phyloP scores from a whole-genome alignment of 2,888 invertebrate species.

The Dolomedes plantarius region DNA sequence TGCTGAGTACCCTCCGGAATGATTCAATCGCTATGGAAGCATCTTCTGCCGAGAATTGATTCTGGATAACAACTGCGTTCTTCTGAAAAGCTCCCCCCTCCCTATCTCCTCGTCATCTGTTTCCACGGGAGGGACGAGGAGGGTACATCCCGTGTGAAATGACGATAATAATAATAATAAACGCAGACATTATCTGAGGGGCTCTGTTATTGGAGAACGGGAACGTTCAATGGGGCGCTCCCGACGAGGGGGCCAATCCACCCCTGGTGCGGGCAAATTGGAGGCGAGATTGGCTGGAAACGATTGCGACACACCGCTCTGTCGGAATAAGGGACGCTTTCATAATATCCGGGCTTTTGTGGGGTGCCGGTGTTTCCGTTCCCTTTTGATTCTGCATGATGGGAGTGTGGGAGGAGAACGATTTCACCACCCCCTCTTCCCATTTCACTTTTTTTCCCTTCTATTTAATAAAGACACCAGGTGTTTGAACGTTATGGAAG shows the following conservation, averaged over 20 bases:
- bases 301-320: background rate
- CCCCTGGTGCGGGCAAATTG: slow-evolving; percentile 59
- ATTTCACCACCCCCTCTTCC: too few species aligned
- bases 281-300: slow-evolving; percentile 68
- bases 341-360: slow-evolving; percentile 4
- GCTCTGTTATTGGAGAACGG: slow-evolving; percentile 51
- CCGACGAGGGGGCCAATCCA: slow-evolving; percentile 63
- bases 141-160: background rate
- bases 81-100: too few species aligned
- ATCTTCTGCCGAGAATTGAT: too few species aligned
- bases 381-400: background rate
- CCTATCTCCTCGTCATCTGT: too few species aligned
- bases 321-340: background rate
- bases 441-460: too few species aligned
- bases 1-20: too few species aligned
- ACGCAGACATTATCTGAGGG: background rate
- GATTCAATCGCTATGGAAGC: too few species aligned
- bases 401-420: background rate
- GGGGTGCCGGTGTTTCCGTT: background rate
- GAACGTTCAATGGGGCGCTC: slow-evolving; percentile 54
- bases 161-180: slow-evolving; percentile 6
- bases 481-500: too few species aligned
- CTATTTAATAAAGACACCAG: too few species aligned
- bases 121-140: background rate
- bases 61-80: too few species aligned